Evolutionary conservation across 2,797 vertebrate species (phyloP).

Genomic region (Dromococcyx pavoninus): DNA sequence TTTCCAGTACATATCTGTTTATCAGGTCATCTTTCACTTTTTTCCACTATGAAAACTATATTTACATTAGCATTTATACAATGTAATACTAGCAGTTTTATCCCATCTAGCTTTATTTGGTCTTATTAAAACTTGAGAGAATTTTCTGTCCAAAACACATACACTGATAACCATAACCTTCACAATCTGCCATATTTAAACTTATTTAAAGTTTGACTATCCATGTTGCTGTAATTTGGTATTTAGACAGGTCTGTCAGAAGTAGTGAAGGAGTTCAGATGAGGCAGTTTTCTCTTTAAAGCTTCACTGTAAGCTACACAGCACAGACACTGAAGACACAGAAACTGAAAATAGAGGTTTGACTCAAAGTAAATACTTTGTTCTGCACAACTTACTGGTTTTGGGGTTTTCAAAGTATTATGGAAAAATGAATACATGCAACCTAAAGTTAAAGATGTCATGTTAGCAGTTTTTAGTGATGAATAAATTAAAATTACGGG

Average conservation of each 20-base stretch:
- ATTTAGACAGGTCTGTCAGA: background rate
- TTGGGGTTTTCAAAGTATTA: background rate
- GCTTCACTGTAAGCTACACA: background rate
- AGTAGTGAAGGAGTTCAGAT: background rate
- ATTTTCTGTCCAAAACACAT: background rate
- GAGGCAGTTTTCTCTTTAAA: background rate
- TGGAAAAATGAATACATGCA: background rate
- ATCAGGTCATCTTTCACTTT: background rate
- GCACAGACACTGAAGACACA: background rate
- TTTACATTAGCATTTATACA: background rate
- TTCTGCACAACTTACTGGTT: background rate
- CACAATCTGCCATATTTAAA: background rate
- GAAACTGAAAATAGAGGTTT: background rate
- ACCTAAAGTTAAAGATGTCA: background rate
- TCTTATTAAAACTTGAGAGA: background rate
- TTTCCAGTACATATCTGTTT: background rate
- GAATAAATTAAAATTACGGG: background rate
- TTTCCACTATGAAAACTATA: background rate
- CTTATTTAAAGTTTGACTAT: background rate
- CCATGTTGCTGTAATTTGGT: background rate
- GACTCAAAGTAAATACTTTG: background rate
- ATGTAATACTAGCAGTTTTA: background rate
- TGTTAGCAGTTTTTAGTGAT: background rate
- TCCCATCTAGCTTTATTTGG: background rate
- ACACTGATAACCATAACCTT: background rate